Evolutionary conservation across 1,140 invertebrate species (phyloP).

Genomic region (Vollenhovia emeryi): DNA sequence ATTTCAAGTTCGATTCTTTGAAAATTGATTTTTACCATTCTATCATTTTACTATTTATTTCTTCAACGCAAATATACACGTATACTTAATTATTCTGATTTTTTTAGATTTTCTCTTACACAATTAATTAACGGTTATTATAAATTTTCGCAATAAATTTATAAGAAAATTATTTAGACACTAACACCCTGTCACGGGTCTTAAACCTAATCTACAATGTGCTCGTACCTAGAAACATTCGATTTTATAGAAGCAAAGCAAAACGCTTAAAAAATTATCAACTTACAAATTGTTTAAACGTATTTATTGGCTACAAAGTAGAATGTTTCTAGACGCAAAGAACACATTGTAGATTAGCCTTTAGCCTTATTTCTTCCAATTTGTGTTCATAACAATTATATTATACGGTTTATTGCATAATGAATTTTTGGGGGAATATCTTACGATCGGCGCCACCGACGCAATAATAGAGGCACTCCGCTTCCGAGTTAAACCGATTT

Average conservation of each 20-base stretch:
- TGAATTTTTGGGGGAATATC: slow-evolving; percentile 50
- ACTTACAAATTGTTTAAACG: too few species aligned
- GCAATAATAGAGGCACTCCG: slow-evolving; percentile 89
- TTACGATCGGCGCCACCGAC: slow-evolving; percentile 86
- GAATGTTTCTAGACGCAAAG: too few species aligned
- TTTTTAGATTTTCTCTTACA: background rate
- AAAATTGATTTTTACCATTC: background rate
- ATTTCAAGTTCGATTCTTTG: background rate
- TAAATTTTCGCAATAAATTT: background rate
- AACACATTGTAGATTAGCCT: too few species aligned
- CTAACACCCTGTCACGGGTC: too few species aligned
- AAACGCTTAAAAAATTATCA: too few species aligned
- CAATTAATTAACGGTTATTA: background rate
- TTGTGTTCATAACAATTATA: too few species aligned
- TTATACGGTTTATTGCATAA: background rate
- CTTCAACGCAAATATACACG: background rate
- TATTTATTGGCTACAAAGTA: too few species aligned
- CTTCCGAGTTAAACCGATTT: slow-evolving; percentile 91
- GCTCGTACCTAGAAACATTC: too few species aligned
- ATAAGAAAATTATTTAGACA: too few species aligned
- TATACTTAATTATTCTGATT: background rate
- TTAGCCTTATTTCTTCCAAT: too few species aligned
- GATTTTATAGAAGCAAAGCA: too few species aligned
- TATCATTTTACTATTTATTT: background rate
- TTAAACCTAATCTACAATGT: too few species aligned